These are phyloP conservation scores for Caenorhabditis drosophilae DNA, from an alignment of 2,888 invertebrate genomes.

Conservation along the genomic window DNA sequence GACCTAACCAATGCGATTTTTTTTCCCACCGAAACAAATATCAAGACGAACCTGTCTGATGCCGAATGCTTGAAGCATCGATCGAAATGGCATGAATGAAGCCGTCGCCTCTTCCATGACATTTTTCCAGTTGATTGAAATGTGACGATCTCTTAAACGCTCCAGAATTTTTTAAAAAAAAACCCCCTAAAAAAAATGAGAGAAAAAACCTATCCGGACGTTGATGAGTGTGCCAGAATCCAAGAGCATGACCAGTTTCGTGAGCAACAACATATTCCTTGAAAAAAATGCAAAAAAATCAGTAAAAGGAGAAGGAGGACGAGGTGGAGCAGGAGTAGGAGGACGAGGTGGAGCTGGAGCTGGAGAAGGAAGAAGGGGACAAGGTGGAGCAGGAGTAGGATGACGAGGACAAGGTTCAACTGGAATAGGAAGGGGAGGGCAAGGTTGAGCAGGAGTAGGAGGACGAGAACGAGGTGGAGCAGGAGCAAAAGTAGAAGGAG, in stretches of 20 bases:
- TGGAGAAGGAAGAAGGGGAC: too few relatives aligned
- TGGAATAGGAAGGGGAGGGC: too few relatives aligned
- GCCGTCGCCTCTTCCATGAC: slow-evolving; percentile 65
- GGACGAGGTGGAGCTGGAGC: slow-evolving; percentile 1
- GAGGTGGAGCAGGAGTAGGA: too few relatives aligned
- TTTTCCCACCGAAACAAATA: too few relatives aligned
- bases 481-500: too few relatives aligned
- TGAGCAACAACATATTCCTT: slow-evolving; percentile 68
- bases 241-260: slow-evolving; percentile 68
- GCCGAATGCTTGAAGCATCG: slow-evolving; percentile 68
- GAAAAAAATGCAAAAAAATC: too few relatives aligned
- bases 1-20: too few relatives aligned
- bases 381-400: too few relatives aligned
- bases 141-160: slow-evolving; percentile 38
- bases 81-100: slow-evolving; percentile 68
- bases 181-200: background rate
- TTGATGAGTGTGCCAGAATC: slow-evolving; percentile 69
- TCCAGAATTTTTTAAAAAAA: background rate
- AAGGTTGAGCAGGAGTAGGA: too few relatives aligned
- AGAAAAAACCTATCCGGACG: slow-evolving; percentile 57
- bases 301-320: too few relatives aligned
- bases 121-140: slow-evolving; percentile 61
- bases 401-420: too few relatives aligned
- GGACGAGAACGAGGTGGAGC: too few relatives aligned
- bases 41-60: slow-evolving; percentile 68